Percentiles rank a stretch among this genome's conserved stretches.
phyloP scores from a whole-genome alignment of 2,797 vertebrate genomes.

The Columba guinea region DNA sequence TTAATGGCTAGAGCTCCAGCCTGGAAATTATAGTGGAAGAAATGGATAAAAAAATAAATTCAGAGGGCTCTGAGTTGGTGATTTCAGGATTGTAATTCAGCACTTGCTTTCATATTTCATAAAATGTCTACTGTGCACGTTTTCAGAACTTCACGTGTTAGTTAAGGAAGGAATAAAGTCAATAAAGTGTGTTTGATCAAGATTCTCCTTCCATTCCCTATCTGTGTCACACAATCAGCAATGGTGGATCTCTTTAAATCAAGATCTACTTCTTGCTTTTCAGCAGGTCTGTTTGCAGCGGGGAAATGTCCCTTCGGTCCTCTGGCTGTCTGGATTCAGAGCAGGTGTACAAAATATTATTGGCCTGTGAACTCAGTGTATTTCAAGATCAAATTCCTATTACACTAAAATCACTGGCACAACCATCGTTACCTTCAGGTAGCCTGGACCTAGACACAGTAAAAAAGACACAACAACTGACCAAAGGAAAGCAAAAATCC shows the following conservation, averaged over 20 bases:
- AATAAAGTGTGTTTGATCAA: neutral
- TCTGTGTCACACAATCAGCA: neutral
- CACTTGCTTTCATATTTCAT: conserved; percentile 14
- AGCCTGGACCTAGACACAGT: neutral
- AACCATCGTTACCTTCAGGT: neutral
- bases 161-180: conserved; percentile 25
- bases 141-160: neutral
- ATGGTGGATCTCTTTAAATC: neutral
- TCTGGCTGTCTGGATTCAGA: neutral
- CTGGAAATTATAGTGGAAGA: conserved; percentile 61
- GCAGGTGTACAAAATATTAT: neutral
- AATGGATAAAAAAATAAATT: neutral
- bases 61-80: conserved; percentile 13
- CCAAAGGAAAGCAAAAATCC: neutral
- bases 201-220: neutral
- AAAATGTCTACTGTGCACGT: neutral
- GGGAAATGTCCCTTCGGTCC: neutral
- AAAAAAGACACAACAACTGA: neutral
- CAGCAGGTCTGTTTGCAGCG: neutral
- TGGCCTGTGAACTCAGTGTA: neutral
- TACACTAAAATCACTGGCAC: neutral
- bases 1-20: conserved; percentile 54
- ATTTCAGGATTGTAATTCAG: conserved; percentile 43
- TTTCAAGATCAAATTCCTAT: conserved; percentile 13
- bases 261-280: neutral